Evolutionary conservation across 2,888 invertebrate genomes (phyloP), one percentile per base, ranked within the genome.

Genomic region (Anoplius nigerrimus): DNA sequence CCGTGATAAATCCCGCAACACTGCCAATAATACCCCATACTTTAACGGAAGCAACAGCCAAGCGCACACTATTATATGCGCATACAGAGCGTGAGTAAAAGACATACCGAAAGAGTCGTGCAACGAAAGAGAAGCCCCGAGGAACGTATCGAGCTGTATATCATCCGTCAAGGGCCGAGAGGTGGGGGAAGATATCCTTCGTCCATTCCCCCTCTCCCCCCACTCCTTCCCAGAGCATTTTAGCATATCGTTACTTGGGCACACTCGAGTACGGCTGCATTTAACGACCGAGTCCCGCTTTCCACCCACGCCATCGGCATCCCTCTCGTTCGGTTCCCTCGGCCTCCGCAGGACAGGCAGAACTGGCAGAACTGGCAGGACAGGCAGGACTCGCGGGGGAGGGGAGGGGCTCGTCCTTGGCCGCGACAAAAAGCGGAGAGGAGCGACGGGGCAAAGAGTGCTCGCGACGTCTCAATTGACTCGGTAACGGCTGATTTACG

Each of bases 221-320:
- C 24, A 24, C 71, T 71, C 68, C 65, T 52, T 69, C 68, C 58
- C 53, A 57, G 64, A 51, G 11, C 78, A 78, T 83, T 84, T 85
- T 83, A 82, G 86, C 86, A 86, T 86, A 86, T 84, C 86, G 86
- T 86, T 86, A 86, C 86, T 83, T 82, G 74, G 79, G 76, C 80
- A 79, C 76, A 82, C 83, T 85, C 79, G 82, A 83, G 82, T 84
- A 78, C 78, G 85, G 82, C 86, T 86, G 86, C 86, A 80, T 85
- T 86, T 86, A 86, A 86, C 86, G 86, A 86, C 86, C 84, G 72
- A 58, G 58, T 62, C 56, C 70, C 55, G 61, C 69, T 51, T 59
- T 69, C 68, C 62, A 45, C 34, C 63, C 45, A 22, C 53, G 53
- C 16, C 21, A 15, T 21, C 53, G 48, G 18, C 48, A 16, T 48